Percentiles rank a stretch among this genome's conserved stretches.
These are phyloP conservation scores for Molossus molossus DNA, from an alignment of 2,797 vertebrate genomes.

Conservation along the genomic window DNA sequence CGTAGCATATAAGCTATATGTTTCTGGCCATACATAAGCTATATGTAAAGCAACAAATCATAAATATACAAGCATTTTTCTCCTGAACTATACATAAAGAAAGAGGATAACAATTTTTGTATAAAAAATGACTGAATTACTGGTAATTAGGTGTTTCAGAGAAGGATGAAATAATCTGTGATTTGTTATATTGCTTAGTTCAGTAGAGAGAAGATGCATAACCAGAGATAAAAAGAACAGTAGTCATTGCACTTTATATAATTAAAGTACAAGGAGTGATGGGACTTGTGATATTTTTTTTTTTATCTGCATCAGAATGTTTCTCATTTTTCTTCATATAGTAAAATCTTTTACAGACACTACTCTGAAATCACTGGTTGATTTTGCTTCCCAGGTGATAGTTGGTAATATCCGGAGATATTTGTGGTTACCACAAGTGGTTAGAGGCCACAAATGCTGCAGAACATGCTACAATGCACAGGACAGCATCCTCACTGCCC, in stretches of 20 bases:
- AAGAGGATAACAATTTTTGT: not conserved
- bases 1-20: not conserved
- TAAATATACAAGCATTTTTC: not conserved
- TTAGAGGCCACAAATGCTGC: not conserved
- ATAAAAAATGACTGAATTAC: not conserved
- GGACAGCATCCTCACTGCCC: not conserved
- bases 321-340: not conserved
- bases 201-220: not conserved
- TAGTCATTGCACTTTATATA: not conserved
- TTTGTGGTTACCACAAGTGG: not conserved
- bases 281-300: not conserved
- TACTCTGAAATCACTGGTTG: not conserved
- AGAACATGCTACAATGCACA: not conserved
- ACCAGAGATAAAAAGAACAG: not conserved
- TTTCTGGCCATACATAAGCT: not conserved
- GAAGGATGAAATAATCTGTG: not conserved
- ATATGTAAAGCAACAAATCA: not conserved
- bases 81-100: not conserved
- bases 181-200: constrained; percentile 4
- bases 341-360: not conserved
- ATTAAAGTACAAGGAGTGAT: not conserved
- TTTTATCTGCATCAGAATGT: not conserved
- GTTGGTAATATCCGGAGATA: not conserved
- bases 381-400: not conserved
- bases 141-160: not conserved